phyloP scores from a whole-genome alignment of 2,797 vertebrate genomes.

The Etheostoma nigrum region DNA sequence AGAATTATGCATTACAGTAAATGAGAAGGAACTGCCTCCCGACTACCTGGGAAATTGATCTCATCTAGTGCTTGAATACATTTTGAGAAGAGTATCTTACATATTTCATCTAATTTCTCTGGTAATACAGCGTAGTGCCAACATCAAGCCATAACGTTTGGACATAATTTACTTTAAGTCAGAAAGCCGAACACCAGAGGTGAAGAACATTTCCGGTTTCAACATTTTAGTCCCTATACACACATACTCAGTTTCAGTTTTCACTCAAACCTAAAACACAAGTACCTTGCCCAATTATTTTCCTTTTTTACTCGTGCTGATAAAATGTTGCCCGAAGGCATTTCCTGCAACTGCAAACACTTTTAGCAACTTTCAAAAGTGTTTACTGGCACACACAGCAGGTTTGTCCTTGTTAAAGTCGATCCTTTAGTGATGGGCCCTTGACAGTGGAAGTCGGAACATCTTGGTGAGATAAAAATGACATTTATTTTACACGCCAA shows the following conservation, averaged over 20 bases:
- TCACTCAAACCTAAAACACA: slow-evolving; percentile 4
- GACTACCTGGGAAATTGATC: slow-evolving; percentile 53
- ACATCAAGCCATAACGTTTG: slow-evolving; percentile 45
- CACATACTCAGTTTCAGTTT: not conserved
- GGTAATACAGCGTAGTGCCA: slow-evolving; percentile 24
- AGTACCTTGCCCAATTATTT: not conserved
- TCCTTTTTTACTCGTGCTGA: slow-evolving; percentile 5
- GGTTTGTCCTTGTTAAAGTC: slow-evolving; percentile 19
- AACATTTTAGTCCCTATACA: not conserved
- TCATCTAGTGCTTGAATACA: slow-evolving; percentile 39
- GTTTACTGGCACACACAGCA: not conserved
- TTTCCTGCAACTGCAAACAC: slow-evolving; percentile 27
- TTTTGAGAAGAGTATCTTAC: slow-evolving; percentile 56
- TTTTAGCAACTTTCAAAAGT: not conserved
- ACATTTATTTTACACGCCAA: slow-evolving; percentile 30
- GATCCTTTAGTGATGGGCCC: slow-evolving; percentile 10
- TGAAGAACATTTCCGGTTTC: slow-evolving; percentile 15
- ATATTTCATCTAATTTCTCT: slow-evolving; percentile 59
- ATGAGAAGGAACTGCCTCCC: slow-evolving; percentile 36
- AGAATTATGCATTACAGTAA: slow-evolving; percentile 53
- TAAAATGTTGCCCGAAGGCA: slow-evolving; percentile 31
- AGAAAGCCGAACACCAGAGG: slow-evolving; percentile 28
- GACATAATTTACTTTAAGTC: slow-evolving; percentile 52
- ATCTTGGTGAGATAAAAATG: slow-evolving; percentile 43
- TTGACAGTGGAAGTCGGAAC: slow-evolving; percentile 40